Conservation (phyloP, 1,140 invertebrate genomes). For the Sesamia nonagrioides region DNA sequence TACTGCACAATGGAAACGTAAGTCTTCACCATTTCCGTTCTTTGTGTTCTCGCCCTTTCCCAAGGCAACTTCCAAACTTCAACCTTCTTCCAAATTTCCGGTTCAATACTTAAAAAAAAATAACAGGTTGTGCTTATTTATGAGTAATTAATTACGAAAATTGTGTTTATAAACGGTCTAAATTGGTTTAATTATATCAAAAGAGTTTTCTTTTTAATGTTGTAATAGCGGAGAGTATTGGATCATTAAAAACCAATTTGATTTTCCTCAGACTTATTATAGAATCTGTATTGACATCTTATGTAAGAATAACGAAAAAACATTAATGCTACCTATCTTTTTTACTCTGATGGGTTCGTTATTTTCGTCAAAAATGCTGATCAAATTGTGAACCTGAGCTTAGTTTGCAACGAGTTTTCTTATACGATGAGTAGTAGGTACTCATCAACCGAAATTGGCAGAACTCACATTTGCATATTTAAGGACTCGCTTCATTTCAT, state of each 20-base stretch:
- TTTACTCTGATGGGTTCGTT: background rate
- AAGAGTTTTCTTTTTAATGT: constrained; percentile 14
- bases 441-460: constrained; percentile 24
- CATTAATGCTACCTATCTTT: no score
- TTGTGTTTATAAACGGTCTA: constrained; percentile 21
- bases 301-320: background rate
- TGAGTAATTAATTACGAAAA: constrained; percentile 12
- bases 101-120: background rate
- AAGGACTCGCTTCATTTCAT: constrained; percentile 31
- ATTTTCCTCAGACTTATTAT: constrained; percentile 30
- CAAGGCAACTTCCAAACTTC: background rate
- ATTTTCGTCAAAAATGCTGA: constrained; percentile 15
- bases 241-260: constrained; percentile 36
- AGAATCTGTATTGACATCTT: background rate
- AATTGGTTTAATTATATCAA: constrained; percentile 33
- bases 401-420: constrained; percentile 2
- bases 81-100: background rate
- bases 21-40: constrained; percentile 53
- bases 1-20: constrained; percentile 94
- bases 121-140: background rate
- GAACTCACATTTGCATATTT: constrained; percentile 39
- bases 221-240: background rate
- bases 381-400: constrained; percentile 13
- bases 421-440: background rate
- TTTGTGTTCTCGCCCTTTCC: background rate